These are phyloP conservation scores for Ochropacha duplaris DNA, from an alignment of 2,888 invertebrate genomes.

Conservation along the genomic window DNA sequence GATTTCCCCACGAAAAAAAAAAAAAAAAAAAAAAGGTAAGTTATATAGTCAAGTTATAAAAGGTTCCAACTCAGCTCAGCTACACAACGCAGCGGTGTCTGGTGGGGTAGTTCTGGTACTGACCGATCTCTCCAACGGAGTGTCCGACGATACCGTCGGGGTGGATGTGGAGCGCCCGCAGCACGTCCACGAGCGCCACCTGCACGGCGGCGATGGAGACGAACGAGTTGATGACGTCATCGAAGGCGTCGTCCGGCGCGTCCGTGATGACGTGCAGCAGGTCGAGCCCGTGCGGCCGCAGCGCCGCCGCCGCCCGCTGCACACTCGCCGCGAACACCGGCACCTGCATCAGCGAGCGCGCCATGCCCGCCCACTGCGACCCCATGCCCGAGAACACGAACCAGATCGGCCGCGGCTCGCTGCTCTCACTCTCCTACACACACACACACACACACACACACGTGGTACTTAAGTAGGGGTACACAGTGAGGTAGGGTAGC, in stretches of 20 bases:
- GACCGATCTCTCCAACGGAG: conserved; percentile 94
- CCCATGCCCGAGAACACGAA: conserved; percentile 99
- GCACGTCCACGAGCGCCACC: conserved; percentile 96
- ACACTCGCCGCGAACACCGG: conserved; percentile 92
- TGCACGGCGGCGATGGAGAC: conserved; percentile 97
- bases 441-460: not conserved
- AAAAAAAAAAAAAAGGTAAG: too few species aligned
- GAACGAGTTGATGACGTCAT: conserved; percentile 95
- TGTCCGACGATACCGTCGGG: conserved; percentile 99
- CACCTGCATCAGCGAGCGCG: conserved; percentile 90
- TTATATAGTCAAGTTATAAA: too few species aligned
- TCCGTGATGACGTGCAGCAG: conserved; percentile 91
- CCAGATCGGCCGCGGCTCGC: conserved; percentile 91
- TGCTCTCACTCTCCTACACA: conserved; percentile 53
- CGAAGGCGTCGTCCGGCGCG: conserved; percentile 89
- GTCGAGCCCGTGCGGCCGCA: conserved; percentile 91
- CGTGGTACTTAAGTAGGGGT: too few species aligned
- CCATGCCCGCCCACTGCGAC: conserved; percentile 99
- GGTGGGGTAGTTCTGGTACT: conserved; percentile 15
- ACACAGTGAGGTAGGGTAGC: too few species aligned
- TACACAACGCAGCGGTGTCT: too few species aligned
- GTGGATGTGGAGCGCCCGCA: conserved; percentile 88
- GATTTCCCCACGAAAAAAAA: too few species aligned
- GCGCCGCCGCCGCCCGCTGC: conserved; percentile 87
- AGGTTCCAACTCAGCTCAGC: too few species aligned